A percentile compares a stretch with the other conserved stretches of the same genome.
Conservation (phyloP, 2,113 vertebrate species). For the Embiotoca jacksoni region DNA sequence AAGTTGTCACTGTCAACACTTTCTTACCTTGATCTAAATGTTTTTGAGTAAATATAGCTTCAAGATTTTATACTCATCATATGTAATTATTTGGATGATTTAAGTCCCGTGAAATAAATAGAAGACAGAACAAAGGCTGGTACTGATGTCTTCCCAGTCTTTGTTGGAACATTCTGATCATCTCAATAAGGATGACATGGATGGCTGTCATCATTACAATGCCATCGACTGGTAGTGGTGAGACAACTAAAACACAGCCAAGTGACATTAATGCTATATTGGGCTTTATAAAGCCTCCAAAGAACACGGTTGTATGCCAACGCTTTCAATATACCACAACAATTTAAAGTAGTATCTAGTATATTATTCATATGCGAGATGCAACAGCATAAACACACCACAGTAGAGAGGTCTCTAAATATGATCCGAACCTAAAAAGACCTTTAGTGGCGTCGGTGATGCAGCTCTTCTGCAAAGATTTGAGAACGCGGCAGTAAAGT, state of each 20-base stretch:
- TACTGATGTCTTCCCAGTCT: slow-evolving; percentile 45
- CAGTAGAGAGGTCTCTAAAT: slow-evolving; percentile 24
- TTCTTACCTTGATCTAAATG: slow-evolving; percentile 20
- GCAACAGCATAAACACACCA: not conserved
- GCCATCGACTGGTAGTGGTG: slow-evolving; percentile 57
- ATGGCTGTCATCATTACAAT: slow-evolving; percentile 43
- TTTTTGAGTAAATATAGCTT: slow-evolving; percentile 52
- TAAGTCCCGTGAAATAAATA: slow-evolving; percentile 40
- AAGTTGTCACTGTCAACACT: slow-evolving; percentile 26
- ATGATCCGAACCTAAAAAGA: slow-evolving; percentile 42
- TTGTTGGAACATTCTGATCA: slow-evolving; percentile 28
- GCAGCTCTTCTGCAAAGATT: slow-evolving; percentile 60
- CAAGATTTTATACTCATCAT: slow-evolving; percentile 34
- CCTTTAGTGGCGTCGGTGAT: slow-evolving; percentile 49
- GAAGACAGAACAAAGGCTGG: slow-evolving; percentile 34
- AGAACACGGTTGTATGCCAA: not conserved
- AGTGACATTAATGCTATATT: slow-evolving; percentile 1
- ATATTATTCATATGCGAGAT: not conserved
- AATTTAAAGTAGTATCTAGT: not conserved
- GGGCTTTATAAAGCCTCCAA: not conserved
- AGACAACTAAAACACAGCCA: slow-evolving; percentile 13
- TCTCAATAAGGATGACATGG: slow-evolving; percentile 36
- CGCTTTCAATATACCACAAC: not conserved
- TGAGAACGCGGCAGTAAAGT: slow-evolving; percentile 65
- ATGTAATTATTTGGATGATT: slow-evolving; percentile 16